Evolutionary conservation across 1,140 invertebrate genomes (phyloP).

Genomic region (Pectinophora gossypiella): DNA sequence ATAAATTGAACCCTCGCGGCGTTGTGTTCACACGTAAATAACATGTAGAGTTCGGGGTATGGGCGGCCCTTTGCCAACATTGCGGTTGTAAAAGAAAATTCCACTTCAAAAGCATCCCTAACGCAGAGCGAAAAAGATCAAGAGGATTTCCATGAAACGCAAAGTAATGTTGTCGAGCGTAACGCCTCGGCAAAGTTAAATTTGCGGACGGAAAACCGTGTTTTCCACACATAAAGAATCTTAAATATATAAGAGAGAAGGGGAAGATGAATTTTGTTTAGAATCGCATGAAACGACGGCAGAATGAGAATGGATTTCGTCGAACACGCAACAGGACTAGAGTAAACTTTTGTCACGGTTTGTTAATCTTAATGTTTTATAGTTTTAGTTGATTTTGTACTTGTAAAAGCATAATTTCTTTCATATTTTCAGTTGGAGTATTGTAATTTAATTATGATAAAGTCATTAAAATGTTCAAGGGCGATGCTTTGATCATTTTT

Average conservation of each 20-base stretch:
- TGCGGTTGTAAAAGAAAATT: too few relatives aligned
- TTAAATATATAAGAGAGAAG: not conserved
- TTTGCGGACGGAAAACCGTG: conserved; percentile 43
- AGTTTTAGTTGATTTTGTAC: conserved; percentile 41
- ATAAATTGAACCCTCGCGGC: conserved; percentile 72
- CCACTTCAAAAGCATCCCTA: too few relatives aligned
- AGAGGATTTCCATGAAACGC: not conserved
- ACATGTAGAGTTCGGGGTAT: conserved; percentile 64
- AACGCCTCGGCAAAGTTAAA: not conserved
- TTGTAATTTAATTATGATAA: not conserved
- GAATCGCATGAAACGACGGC: conserved; percentile 8
- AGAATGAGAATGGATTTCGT: conserved; percentile 46
- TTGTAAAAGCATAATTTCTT: too few relatives aligned
- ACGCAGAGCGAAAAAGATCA: too few relatives aligned
- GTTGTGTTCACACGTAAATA: conserved; percentile 74
- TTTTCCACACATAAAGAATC: conserved; percentile 11
- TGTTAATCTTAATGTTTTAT: conserved; percentile 56
- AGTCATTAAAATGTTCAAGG: too few relatives aligned
- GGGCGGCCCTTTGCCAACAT: conserved; percentile 26
- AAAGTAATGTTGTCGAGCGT: not conserved
- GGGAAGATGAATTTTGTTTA: not conserved
- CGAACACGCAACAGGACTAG: conserved; percentile 58
- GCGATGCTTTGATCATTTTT: too few relatives aligned
- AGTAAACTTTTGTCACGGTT: conserved; percentile 59
- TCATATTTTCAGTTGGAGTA: conserved; percentile 36